A percentile compares a stretch with the other conserved stretches of the same genome.
phyloP scores from a whole-genome alignment of 2,888 invertebrate genomes.

The Pelosia muscerda region DNA sequence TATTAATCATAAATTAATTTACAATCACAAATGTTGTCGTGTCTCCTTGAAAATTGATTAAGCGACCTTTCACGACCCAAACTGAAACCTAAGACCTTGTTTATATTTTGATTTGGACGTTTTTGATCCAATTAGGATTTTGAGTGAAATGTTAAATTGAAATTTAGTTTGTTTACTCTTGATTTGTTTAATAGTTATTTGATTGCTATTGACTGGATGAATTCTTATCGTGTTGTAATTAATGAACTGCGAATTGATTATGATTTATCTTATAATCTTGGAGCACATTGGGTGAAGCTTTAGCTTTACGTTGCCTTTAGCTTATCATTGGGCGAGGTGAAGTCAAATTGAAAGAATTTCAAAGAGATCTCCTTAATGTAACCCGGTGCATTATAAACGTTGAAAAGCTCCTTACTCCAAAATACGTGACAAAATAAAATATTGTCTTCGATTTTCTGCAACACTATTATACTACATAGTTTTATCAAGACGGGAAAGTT shows the following conservation, averaged over 20 bases:
- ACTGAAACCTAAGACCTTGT: slow-evolving; percentile 21
- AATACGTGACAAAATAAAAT: slow-evolving; percentile 30
- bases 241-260: too few species aligned
- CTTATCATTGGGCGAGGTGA: too few species aligned
- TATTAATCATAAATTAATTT: slow-evolving; percentile 12
- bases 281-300: too few species aligned
- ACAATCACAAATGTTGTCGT: slow-evolving; percentile 9
- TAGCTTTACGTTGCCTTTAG: too few species aligned
- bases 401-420: slow-evolving; percentile 12
- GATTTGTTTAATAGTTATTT: slow-evolving; percentile 6
- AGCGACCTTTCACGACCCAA: slow-evolving; percentile 25
- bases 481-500: slow-evolving; percentile 47
- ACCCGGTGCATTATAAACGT: slow-evolving; percentile 2
- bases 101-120: slow-evolving; percentile 29
- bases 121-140: slow-evolving; percentile 32
- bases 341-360: too few species aligned
- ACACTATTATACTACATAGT: slow-evolving; percentile 45
- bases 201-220: not conserved
- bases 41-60: slow-evolving; percentile 41
- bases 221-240: not conserved
- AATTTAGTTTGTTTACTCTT: slow-evolving; percentile 18
- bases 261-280: too few species aligned
- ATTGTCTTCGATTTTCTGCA: slow-evolving; percentile 30
- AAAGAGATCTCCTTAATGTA: not conserved
- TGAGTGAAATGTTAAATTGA: slow-evolving; percentile 20